A percentile compares a stretch with the other conserved stretches of the same genome.
These are phyloP conservation scores for Epizoanthus scotinus DNA, from an alignment of 92 coral and sea anemone species.

Conservation along the genomic window DNA sequence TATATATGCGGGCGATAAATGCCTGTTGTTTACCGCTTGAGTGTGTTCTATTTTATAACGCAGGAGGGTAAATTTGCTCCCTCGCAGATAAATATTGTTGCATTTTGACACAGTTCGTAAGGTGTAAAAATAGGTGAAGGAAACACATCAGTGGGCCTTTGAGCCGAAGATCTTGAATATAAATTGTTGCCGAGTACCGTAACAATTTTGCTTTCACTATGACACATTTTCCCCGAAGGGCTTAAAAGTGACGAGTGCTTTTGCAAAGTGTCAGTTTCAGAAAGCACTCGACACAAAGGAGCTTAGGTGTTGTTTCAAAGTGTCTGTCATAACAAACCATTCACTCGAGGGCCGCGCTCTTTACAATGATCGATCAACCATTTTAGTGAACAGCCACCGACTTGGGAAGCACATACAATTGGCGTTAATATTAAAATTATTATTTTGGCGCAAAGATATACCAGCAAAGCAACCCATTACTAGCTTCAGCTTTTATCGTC, in stretches of 20 bases:
- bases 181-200: not conserved
- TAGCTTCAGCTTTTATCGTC: not conserved
- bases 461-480: not conserved
- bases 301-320: not conserved
- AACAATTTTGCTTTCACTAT: conserved; percentile 10
- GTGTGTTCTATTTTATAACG: not conserved
- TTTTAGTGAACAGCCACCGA: no score
- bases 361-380: not conserved
- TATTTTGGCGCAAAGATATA: conserved; percentile 21
- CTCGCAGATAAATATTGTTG: not conserved
- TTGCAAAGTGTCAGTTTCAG: conserved; percentile 18
- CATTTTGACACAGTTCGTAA: not conserved
- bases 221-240: conserved; percentile 11
- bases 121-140: not conserved
- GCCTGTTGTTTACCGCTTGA: not conserved
- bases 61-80: not conserved
- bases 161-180: not conserved
- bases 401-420: not conserved
- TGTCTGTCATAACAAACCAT: conserved; percentile 33
- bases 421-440: not conserved
- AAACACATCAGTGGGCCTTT: not conserved
- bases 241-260: not conserved
- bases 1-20: not conserved
- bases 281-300: conserved; percentile 28
- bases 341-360: conserved; percentile 31